These are phyloP conservation scores for Delia radicum DNA, from an alignment of 1,140 invertebrate species.

Conservation along the genomic window DNA sequence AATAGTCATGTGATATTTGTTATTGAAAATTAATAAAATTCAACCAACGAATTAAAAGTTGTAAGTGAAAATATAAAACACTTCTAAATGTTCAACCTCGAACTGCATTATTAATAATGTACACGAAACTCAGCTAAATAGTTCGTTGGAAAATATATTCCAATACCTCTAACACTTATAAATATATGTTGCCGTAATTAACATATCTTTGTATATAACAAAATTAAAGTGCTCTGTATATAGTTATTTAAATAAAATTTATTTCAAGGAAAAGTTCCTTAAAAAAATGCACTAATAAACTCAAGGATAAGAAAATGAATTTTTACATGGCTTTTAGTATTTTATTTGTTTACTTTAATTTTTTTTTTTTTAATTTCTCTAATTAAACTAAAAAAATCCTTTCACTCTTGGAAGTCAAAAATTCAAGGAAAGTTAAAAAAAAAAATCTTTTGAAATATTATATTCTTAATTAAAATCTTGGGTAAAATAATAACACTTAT, in stretches of 20 bases:
- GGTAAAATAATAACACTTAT: constrained; percentile 8
- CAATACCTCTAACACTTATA: no score
- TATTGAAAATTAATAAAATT: no score
- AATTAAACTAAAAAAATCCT: background rate
- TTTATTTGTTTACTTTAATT: background rate
- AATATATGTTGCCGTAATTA: no score
- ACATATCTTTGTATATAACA: no score
- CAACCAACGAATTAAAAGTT: no score
- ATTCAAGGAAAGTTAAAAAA: no score
- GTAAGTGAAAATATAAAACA: no score
- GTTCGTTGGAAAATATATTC: no score
- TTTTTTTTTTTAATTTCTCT: background rate
- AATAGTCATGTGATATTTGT: no score
- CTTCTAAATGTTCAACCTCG: no score
- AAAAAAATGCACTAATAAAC: background rate
- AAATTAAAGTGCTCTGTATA: background rate
- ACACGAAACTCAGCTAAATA: no score
- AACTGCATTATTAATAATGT: no score
- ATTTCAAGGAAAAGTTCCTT: constrained; percentile 10
- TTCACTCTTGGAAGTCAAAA: background rate
- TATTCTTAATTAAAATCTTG: background rate
- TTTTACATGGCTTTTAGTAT: background rate
- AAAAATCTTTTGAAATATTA: background rate
- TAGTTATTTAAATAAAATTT: background rate
- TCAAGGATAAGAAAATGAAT: background rate